Evolutionary conservation across 2,113 vertebrate species (phyloP), one percentile per base, ranked within the genome.

Genomic region (Malurus alboscapulatus): DNA sequence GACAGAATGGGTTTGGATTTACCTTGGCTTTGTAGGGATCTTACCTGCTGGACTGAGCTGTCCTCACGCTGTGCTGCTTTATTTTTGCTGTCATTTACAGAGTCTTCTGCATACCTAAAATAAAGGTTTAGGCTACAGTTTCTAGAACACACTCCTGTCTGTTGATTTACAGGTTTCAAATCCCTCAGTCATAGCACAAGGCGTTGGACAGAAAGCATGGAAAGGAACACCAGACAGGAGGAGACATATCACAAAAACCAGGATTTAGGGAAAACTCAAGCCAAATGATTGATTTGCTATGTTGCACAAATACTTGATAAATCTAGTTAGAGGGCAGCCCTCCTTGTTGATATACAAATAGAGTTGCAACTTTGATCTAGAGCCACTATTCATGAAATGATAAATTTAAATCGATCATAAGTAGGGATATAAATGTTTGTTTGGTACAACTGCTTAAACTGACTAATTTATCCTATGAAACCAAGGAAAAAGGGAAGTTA

Each of bases 51-150:
- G 32, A 62, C 61, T 7, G 14, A 84, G 58, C 74, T 50, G 45
- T 77, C 76, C 82, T 94, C 86, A 32, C 0, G 0, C 9, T 57
- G 85, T 73, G 67, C 55, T 62, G 69, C 47, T 80, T 4, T 32
- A 2, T 68, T 73, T 79, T 81, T 79, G 32, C 62, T 84, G 11
- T 32, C 27, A 14, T 48, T 82, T 38, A n/a, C 7, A 30, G 90
- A 59, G 48, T 92, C 95, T 87, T 95, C 94, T 68, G 15, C 2
- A 6, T 16, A 75, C 93, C 98, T 98, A 58, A 59, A 88, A 86
- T 0, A 93, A 63, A 97, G 25, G 84, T 73, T 90, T 53, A 71
- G 73, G 50, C 6, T 40, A 21, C 25, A 65, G 9, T 80, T 84
- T 72, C 58, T 76, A 47, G 30, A 72, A 36, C 9, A 68, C 2